Base-by-base conservation (phyloP, 2,888 invertebrate genomes). In the Eristalinus sepulchralis region DNA sequence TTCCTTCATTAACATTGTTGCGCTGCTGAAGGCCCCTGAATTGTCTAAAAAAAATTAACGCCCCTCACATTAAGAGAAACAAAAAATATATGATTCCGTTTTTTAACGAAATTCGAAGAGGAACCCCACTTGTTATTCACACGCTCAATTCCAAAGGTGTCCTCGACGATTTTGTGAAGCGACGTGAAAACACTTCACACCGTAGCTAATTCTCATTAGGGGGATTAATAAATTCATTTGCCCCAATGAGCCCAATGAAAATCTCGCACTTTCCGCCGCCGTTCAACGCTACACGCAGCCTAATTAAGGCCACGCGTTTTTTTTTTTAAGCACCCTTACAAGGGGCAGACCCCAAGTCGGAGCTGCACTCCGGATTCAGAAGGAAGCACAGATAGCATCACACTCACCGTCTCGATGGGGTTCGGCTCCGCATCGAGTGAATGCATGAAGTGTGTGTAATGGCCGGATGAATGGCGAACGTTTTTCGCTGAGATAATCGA, bases 401-500 rank as follows among this genome's bases (percentile, higher is more conserved):
- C 17, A 17, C 47, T 17, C 47, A 9, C 8, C n/a, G 17, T 17
- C n/a, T n/a, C 6, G 47, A 47, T 47, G 47, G 47, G 47, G 47
- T 17, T 47, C 47, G 1, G 47, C 6, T 8, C 17, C 9, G 8
- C 8, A 1, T 5, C 27, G 47, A 47, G 47, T 17, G 8, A 17
- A n/a, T 47, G 47, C 47, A 47, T 47, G 47, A 8, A 47, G 17
- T 17, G 34, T 34, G 10, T 34, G 34, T 34, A 34, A 34, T 34
- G 2, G 17, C 47, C 1, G 17, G 47, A 60, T 60, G 60, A 60
- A 22, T 60, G 60, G 60, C 24, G 60, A 60, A 60, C 60, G 31
- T 20, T 72, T 62, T 60, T 60, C 31, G 60, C 60, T 24, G 60
- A 24, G 60, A 31, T 60, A 60, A 60, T 60, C 60, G 60, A 60